Evolutionary conservation across 2,888 invertebrate genomes (phyloP), one percentile per base, ranked within the genome.

Genomic region (Sabellastarte sp.): DNA sequence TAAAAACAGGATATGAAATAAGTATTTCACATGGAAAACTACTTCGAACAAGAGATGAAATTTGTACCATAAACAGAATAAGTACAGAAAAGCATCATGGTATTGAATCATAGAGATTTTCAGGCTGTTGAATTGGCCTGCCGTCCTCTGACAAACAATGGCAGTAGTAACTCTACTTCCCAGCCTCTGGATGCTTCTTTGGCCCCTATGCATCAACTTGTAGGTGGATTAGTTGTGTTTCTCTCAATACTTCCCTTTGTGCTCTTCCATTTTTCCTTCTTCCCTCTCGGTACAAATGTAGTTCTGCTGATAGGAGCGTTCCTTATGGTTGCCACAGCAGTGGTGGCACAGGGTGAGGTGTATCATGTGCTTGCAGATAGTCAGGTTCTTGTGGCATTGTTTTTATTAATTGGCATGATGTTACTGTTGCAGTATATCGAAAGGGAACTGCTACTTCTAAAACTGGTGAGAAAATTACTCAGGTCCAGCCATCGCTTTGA

Each of bases 341-440:
- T 73, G 0, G 63, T 73, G 28, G 50, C 62, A 1, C 73, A 71
- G 51, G 55, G 57, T 0, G 69, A 70, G 31, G 69, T 63, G 3
- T 74, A 74, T 51, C 57, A 50, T 2, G 59, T 53, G 5, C 53
- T n/a, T 53, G 20, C 26, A 15, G 55, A 66, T 32, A 32, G 24
- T 2, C 65, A 63, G 5, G 65, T 66, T 59, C 28, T 73, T 31
- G 52, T 63, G n/a, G 67, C 67, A 2, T 66, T 73, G 5, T 69
- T 70, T 50, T 65, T 73, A n/a, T 60, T 73, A 1, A 52, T 72
- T 2, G 71, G 73, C 2, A 72, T 74, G 68, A 69, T 72, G 70
- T 20, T 73, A 1, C 29, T 74, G 32, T 64, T 69, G 1, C 68
- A 70, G 61, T 74, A 67, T 33, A 60, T 74, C 33, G 70, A 70